These are phyloP conservation scores for Berghia stephanieae DNA, from an alignment of 1,140 invertebrate genomes.

Conservation along the genomic window DNA sequence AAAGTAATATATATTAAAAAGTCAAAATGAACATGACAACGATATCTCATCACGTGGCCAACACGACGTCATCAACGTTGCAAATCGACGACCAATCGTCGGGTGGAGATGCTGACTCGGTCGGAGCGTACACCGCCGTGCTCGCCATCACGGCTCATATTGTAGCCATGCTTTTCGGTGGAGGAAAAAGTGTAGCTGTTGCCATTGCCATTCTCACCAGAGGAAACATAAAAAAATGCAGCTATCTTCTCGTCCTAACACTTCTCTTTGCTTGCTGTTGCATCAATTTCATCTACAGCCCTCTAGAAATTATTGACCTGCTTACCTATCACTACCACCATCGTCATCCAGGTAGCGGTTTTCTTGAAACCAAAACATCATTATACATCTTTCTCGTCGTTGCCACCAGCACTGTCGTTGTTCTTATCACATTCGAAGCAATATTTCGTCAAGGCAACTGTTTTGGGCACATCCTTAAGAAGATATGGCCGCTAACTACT, in stretches of 20 bases:
- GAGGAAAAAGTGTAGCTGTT: conserved; percentile 49
- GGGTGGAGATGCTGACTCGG: too few species aligned
- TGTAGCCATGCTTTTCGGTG: conserved; percentile 49
- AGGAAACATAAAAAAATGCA: conserved; percentile 42
- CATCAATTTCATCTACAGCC: conserved; percentile 52
- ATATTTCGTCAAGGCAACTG: conserved; percentile 23
- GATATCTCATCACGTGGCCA: too few species aligned
- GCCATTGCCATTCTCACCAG: conserved; percentile 45
- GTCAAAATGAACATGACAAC: too few species aligned
- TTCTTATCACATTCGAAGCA: conserved; percentile 30
- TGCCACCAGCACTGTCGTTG: conserved; percentile 35
- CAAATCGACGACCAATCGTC: too few species aligned
- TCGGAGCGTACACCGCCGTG: conserved; percentile 55
- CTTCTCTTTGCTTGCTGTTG: conserved; percentile 49
- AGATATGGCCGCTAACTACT: conserved; percentile 25
- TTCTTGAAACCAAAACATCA: conserved; percentile 44
- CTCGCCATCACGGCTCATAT: conserved; percentile 48
- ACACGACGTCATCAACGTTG: too few species aligned
- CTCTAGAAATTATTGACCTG: conserved; percentile 53
- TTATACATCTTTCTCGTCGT: conserved; percentile 50
- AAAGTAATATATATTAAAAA: too few species aligned
- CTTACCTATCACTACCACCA: conserved; percentile 44
- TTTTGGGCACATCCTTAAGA: conserved; percentile 5
- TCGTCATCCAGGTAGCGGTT: conserved; percentile 27
- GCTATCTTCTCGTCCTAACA: conserved; percentile 47